Base-by-base conservation (phyloP, 2,888 invertebrate species). In the Trissonchulus latispiculum region DNA sequence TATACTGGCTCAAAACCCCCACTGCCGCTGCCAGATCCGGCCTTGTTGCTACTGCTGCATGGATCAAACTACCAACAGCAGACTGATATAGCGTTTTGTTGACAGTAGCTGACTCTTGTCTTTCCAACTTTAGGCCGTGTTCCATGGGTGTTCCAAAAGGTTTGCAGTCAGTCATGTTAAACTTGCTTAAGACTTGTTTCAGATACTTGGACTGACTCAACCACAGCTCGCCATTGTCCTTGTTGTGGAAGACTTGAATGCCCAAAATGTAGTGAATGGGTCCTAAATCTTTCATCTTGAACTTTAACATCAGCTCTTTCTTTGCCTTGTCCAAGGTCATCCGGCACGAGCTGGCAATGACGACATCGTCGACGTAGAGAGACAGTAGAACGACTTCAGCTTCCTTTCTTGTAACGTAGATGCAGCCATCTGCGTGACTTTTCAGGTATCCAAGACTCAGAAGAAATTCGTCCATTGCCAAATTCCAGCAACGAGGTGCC, bases 401-500 rank as follows among this genome's bases (percentile, higher is more conserved):
- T 48, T 48, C 48, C 23, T 48, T 48, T 8, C 23, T 48, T 15
- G 48, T 15, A 15, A 48, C 48, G 48, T 48, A 48, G 23, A 48
- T 48, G 48, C 48, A 48, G 8, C 48, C 48, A 48, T 48, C 48
- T 48, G 48, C 48, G 48, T 48, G 8, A 23, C 48, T 48, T 48
- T 48, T 48, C 23, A 23, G 8, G 48, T 48, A 48, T 15, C 77
- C 76, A 59, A 75, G 18, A 2, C 37, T 37, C 32, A 31, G 28
- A 28, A 78, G 67, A 28, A 71, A 71, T 0, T 74, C 37, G 64
- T 72, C 66, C 8, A 78, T 48, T 28, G 59, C 37, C 23, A 3
- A 31, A 61, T 79, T 78, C 78, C 79, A 79, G 59, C 73, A 72
- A 18, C 78, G 48, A 1, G 72, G 67, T 32, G 73, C 61, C 68